A percentile compares a stretch with the other conserved stretches of the same genome.
These are phyloP conservation scores for Scolopax mira DNA, from an alignment of 2,113 vertebrate genomes.

Conservation along the genomic window DNA sequence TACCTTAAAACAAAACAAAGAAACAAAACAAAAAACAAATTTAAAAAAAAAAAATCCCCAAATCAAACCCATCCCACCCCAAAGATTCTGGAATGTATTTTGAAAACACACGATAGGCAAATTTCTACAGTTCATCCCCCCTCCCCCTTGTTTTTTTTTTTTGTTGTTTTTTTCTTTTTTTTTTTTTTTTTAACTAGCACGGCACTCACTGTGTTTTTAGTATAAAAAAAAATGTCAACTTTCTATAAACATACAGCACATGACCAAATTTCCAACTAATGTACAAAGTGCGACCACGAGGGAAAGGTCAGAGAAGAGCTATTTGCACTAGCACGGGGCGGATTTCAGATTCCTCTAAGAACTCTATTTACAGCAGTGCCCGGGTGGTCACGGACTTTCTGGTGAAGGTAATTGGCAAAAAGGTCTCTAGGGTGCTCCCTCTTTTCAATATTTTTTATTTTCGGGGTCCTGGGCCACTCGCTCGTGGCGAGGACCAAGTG, in stretches of 20 bases:
- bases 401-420: not conserved
- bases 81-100: slow-evolving; percentile 69
- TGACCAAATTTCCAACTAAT: slow-evolving; percentile 82
- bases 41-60: not conserved
- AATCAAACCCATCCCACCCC: slow-evolving; percentile 43
- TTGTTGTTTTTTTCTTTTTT: not conserved
- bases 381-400: not conserved
- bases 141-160: not conserved
- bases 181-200: slow-evolving; percentile 67
- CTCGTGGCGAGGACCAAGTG: fast-evolving
- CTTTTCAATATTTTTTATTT: not conserved
- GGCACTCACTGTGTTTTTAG: slow-evolving; percentile 76
- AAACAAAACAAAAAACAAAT: not conserved
- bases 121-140: slow-evolving; percentile 77
- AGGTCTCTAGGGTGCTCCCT: not conserved
- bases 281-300: slow-evolving; percentile 75
- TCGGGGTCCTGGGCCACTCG: not conserved
- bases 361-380: slow-evolving; percentile 78
- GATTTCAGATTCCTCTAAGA: slow-evolving; percentile 28
- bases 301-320: slow-evolving; percentile 74
- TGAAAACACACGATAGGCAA: slow-evolving; percentile 69
- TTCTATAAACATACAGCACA: slow-evolving; percentile 86
- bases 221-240: slow-evolving; percentile 76
- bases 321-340: slow-evolving; percentile 70
- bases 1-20: slow-evolving; percentile 45